A percentile compares a stretch with the other conserved stretches of the same genome.
phyloP scores from a whole-genome alignment of 2,888 invertebrate genomes.

The Geophilus truncorum region DNA sequence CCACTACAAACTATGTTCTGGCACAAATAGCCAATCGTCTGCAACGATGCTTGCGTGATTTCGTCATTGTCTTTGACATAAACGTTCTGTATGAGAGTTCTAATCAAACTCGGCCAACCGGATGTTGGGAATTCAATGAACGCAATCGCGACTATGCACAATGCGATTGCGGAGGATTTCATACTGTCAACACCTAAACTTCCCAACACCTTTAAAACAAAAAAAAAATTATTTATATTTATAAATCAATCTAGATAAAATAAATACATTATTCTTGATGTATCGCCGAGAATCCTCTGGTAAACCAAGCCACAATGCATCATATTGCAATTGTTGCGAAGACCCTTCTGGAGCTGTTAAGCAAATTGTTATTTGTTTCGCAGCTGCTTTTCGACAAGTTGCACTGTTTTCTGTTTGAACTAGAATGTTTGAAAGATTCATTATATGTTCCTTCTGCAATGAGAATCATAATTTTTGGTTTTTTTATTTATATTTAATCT shows the following conservation, averaged over 20 bases:
- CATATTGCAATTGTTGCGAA: not conserved
- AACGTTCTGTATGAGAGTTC: not conserved
- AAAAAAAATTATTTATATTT: not conserved
- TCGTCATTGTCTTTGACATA: not conserved
- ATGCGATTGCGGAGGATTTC: not conserved
- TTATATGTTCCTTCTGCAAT: not conserved
- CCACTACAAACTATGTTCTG: not conserved
- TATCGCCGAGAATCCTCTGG: not conserved
- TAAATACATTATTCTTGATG: not conserved
- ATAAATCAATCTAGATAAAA: too few relatives aligned
- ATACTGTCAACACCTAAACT: not conserved
- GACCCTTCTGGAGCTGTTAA: not conserved
- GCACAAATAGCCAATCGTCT: not conserved
- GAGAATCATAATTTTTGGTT: not conserved
- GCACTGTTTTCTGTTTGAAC: not conserved
- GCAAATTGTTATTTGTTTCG: not conserved
- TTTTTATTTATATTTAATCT: too few relatives aligned
- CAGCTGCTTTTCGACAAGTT: not conserved
- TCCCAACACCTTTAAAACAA: not conserved
- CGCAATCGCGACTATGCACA: not conserved
- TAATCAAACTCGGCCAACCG: not conserved
- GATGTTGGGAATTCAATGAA: not conserved
- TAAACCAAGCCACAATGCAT: not conserved
- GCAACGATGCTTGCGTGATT: not conserved
- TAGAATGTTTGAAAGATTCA: not conserved